Evolutionary conservation across 35 echinoderm and acorn worm species (phyloP), one percentile per base, ranked within the genome.

Genomic region (Diadema setosum): DNA sequence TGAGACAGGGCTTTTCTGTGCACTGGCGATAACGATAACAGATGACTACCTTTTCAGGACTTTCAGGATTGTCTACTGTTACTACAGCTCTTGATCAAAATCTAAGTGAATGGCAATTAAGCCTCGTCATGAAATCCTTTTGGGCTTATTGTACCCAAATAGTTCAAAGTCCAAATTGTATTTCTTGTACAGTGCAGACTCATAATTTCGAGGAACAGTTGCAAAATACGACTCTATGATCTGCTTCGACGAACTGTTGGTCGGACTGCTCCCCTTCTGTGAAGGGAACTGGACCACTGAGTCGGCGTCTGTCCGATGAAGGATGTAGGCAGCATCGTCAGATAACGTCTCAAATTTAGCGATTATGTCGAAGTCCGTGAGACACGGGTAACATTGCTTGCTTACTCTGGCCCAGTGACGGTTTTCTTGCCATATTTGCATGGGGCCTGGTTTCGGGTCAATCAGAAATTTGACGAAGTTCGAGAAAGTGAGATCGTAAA

Each of bases 331-430:
- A 17, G 88, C 40, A 64, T 98, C 96, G 20, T 61, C 64, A 14
- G 88, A 15, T 9, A 98, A 41, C 33, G 88, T 98, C 86, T 98
- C 91, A 94, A 98, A 98, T 29, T 89, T 93, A 2, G 91, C 89
- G 18, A 98, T 83, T 37, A 94, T 46, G 57, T 94, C 92, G 67
- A 94, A 98, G 34, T 94, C 89, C 18, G 94, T 81, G 52, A 94
- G 85, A 87, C 96, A 98, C 0, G 96, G 96, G 20, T 39, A 61
- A 42, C 96, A 98, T 20, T 52, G 63, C 8, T 89, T 45, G 52
- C 76, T 60, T 1, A 88, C 65, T 58, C 81, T 32, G 24, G n/a
- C 36, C 83, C 69, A 91, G 30, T 98, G 96, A 15, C 63, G 9
- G 55, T 90, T 26, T 36, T 32, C 64, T 92, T 87, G 81, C 58